Conservation (phyloP, 2,797 vertebrate genomes). For the Mormyrus proboscirostris region DNA sequence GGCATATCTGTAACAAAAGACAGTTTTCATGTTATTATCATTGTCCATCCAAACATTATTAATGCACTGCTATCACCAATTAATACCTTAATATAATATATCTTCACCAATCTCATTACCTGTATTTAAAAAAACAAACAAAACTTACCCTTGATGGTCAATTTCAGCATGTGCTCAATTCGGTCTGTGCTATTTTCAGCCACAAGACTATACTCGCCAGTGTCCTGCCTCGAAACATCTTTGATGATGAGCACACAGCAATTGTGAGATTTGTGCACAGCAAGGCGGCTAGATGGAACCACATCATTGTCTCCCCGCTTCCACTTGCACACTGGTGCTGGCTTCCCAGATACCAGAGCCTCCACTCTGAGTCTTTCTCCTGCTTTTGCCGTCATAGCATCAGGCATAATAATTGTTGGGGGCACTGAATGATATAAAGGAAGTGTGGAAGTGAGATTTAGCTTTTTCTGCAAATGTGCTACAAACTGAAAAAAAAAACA, state of each 20-base stretch:
- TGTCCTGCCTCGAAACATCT: conserved; percentile 90
- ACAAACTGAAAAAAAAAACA: neutral
- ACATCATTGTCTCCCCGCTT: conserved; percentile 75
- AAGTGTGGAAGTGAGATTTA: neutral
- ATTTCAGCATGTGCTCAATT: conserved; percentile 74
- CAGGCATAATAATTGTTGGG: conserved; percentile 92
- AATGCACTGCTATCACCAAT: neutral
- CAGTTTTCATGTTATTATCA: neutral
- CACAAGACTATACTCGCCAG: conserved; percentile 82
- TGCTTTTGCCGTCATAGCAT: conserved; percentile 79
- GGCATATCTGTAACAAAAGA: conserved; percentile 73
- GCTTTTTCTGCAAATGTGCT: neutral
- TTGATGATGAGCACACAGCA: conserved; percentile 93
- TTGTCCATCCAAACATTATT: neutral
- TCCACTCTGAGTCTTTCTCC: conserved; percentile 92
- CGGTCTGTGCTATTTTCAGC: conserved; percentile 86
- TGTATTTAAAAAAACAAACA: neutral
- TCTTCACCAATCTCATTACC: neutral
- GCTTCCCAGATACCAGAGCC: conserved; percentile 89
- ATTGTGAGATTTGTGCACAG: conserved; percentile 82
- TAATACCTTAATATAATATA: neutral
- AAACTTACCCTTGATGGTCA: conserved; percentile 81
- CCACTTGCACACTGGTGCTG: conserved; percentile 82
- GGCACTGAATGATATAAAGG: conserved; percentile 66
- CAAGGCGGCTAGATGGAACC: conserved; percentile 82